These are phyloP conservation scores for Lycocerus yunnanus DNA, from an alignment of 2,888 invertebrate species.

Conservation along the genomic window DNA sequence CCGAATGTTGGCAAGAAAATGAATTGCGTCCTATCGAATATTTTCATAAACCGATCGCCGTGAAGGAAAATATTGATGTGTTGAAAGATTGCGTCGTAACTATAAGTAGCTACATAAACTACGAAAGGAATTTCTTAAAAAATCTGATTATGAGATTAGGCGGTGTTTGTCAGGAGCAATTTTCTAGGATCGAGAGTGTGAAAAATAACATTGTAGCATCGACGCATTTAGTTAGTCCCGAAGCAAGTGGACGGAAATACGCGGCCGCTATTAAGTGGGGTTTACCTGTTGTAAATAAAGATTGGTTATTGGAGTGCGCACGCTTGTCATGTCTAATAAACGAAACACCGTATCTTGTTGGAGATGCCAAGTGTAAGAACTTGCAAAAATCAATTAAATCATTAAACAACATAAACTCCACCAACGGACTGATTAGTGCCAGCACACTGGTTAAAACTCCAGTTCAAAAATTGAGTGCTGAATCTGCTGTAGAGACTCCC, in stretches of 20 bases:
- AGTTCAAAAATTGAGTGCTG: not conserved
- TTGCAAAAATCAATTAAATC: not conserved
- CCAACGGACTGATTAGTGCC: not conserved
- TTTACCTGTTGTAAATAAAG: slow-evolving; percentile 75
- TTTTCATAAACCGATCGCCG: slow-evolving; percentile 71
- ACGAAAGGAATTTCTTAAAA: slow-evolving; percentile 75
- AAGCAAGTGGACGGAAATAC: slow-evolving; percentile 78
- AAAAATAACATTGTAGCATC: slow-evolving; percentile 64
- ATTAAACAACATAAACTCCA: not conserved
- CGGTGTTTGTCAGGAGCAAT: slow-evolving; percentile 66
- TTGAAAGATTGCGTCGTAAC: slow-evolving; percentile 75
- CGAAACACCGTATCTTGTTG: slow-evolving; percentile 64
- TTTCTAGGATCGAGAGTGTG: slow-evolving; percentile 62
- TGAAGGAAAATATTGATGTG: slow-evolving; percentile 56
- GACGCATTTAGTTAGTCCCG: slow-evolving; percentile 81
- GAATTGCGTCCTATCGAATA: slow-evolving; percentile 67
- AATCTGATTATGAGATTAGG: slow-evolving; percentile 73
- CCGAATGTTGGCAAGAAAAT: slow-evolving; percentile 66
- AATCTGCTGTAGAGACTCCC: not conserved
- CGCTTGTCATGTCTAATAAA: slow-evolving; percentile 59
- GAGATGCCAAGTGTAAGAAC: slow-evolving; percentile 59
- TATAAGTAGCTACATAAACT: slow-evolving; percentile 75
- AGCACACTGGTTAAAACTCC: not conserved
- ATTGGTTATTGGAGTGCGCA: slow-evolving; percentile 79
- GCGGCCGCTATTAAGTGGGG: slow-evolving; percentile 84